Conservation (phyloP, 2,797 vertebrate genomes). For the Hemitrygon akajei region DNA sequence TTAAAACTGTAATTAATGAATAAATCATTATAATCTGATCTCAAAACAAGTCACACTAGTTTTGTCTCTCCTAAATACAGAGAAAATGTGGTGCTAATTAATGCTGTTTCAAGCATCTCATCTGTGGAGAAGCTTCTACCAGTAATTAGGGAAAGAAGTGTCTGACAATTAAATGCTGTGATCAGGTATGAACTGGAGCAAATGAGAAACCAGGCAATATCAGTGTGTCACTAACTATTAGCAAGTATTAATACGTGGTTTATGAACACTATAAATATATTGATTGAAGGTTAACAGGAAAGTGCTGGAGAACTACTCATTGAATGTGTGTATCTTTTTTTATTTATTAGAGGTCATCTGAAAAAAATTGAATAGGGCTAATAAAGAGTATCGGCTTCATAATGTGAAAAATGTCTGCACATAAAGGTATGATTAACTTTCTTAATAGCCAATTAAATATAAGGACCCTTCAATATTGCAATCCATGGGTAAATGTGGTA, state of each 20-base stretch:
- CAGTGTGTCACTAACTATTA: constrained; percentile 47
- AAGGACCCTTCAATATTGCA: constrained; percentile 52
- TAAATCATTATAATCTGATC: constrained; percentile 58
- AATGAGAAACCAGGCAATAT: constrained; percentile 41
- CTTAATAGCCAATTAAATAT: constrained; percentile 63
- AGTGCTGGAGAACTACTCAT: constrained; percentile 40
- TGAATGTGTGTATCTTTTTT: constrained; percentile 46
- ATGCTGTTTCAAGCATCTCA: constrained; percentile 42
- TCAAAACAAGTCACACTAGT: constrained; percentile 39
- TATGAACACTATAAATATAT: constrained; percentile 48
- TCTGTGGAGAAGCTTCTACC: constrained; percentile 41
- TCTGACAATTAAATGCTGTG: constrained; percentile 39
- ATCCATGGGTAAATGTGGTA: constrained; percentile 48
- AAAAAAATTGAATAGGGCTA: constrained; percentile 53
- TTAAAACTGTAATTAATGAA: constrained; percentile 55
- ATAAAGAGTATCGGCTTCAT: constrained; percentile 49
- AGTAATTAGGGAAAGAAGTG: constrained; percentile 40
- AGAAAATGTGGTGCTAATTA: constrained; percentile 47
- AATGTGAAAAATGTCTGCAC: constrained; percentile 52
- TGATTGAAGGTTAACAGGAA: constrained; percentile 50
- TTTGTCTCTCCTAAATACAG: constrained; percentile 20
- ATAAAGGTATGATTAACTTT: constrained; percentile 52
- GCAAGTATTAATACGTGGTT: constrained; percentile 52
- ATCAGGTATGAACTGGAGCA: constrained; percentile 45
- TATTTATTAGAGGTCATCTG: constrained; percentile 65